A percentile compares a stretch with the other conserved stretches of the same genome.
Evolutionary conservation across 2,888 invertebrate genomes (phyloP).

Genomic region (Monoplex corrugatus): DNA sequence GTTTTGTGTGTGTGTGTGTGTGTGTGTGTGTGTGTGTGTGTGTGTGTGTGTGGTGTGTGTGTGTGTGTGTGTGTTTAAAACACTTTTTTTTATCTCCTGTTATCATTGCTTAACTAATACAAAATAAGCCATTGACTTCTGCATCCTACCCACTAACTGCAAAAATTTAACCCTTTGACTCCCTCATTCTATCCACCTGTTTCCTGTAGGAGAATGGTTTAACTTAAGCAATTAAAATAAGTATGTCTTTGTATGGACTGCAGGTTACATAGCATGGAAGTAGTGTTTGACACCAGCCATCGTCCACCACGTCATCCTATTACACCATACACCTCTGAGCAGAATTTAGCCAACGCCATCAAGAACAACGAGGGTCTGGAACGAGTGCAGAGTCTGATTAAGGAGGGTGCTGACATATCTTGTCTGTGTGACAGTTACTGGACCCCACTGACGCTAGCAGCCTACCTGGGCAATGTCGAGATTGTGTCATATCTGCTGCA

Average conservation of each 20-base stretch:
- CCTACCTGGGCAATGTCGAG: conserved; percentile 61
- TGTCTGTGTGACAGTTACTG: conserved; percentile 57
- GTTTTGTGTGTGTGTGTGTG: too few relatives aligned
- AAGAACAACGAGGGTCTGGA: conserved; percentile 54
- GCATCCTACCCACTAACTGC: not conserved
- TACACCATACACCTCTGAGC: conserved; percentile 52
- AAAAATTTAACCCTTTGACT: too few relatives aligned
- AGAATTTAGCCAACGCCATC: conserved; percentile 58
- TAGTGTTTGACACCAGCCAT: conserved; percentile 50
- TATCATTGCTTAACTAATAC: too few relatives aligned
- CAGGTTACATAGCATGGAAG: not conserved
- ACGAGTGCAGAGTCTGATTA: conserved; percentile 55
- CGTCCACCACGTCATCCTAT: conserved; percentile 46
- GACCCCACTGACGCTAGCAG: conserved; percentile 65
- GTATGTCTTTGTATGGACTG: not conserved
- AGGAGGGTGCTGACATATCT: conserved; percentile 59
- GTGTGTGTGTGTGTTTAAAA: too few relatives aligned
- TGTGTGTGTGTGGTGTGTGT: too few relatives aligned
- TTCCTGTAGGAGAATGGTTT: too few relatives aligned
- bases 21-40: too few relatives aligned
- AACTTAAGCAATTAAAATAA: too few relatives aligned
- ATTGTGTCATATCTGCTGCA: conserved; percentile 56
- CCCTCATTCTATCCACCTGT: too few relatives aligned
- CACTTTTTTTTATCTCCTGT: too few relatives aligned
- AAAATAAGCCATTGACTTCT: too few relatives aligned